Evolutionary conservation across 1,140 invertebrate species (phyloP), one percentile per base, ranked within the genome.

Genomic region (Oedothorax gibbosus): DNA sequence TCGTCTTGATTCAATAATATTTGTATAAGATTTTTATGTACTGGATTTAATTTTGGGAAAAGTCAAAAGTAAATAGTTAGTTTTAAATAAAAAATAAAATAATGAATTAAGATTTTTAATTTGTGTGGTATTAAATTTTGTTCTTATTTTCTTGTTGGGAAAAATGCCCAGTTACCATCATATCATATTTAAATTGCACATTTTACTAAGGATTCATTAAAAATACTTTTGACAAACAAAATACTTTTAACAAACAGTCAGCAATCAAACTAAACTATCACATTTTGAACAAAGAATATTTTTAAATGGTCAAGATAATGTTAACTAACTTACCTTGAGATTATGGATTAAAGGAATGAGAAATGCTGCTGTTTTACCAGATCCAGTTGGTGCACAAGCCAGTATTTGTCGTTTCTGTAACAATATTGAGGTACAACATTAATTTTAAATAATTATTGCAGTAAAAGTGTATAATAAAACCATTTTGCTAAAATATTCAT

Each of bases 331-430:
- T 82, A 87, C 87, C 85, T 89, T 88, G 11, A 93, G 87, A 88
- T 95, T 93, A 85, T 98, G 93, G 54, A 93, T 88, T 11, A 97
- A 91, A 6, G 96, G 96, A 0, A 97, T 88, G 0, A 97, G 90
- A 90, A 97, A 97, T 0, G 96, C 95, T 15, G 94, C 93, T 0
- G 96, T 97, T 91, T 97, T 98, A 82, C 94, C 93, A 75, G 95
- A 97, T 14, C 96, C 96, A 0, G 96, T 98, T 12, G 98, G 97
- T 0, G 98, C 98, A 91, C 95, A 98, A 9, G 96, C 97, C 89
- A 99, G 92, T 20, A 99, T 90, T 89, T 98, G 95, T 76, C 96
- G 92, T 56, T 93, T 92, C 94, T 96, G 87, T 73, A 89, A 90
- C 86, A 85, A 86, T 56, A 64, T 64, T 9, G 14, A n/a, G 20